phyloP scores from a whole-genome alignment of 2,888 invertebrate species.

The Helleia helle region DNA sequence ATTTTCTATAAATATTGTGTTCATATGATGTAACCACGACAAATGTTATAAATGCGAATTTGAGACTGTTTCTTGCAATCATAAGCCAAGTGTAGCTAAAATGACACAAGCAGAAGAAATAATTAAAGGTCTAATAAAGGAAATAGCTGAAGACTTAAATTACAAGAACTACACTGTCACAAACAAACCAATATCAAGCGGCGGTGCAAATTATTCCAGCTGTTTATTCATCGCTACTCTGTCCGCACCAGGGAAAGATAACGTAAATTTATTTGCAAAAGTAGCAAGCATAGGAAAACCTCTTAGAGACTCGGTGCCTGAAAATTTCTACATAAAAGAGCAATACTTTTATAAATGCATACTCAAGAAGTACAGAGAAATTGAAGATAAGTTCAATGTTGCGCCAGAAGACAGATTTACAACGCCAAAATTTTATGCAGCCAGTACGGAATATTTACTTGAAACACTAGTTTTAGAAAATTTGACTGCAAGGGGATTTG shows the following conservation, averaged over 20 bases:
- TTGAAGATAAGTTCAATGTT: slow-evolving; percentile 24
- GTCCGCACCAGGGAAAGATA: slow-evolving; percentile 22
- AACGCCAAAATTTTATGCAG: slow-evolving; percentile 25
- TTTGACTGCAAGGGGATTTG: slow-evolving; percentile 24
- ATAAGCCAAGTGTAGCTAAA: neutral
- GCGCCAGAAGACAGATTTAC: slow-evolving; percentile 24
- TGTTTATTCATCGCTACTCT: slow-evolving; percentile 27
- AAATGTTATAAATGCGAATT: too few relatives aligned
- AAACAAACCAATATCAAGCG: slow-evolving; percentile 27
- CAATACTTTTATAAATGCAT: slow-evolving; percentile 23
- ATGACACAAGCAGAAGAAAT: slow-evolving; percentile 12
- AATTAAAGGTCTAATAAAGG: slow-evolving; percentile 24
- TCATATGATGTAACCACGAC: too few relatives aligned
- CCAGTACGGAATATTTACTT: slow-evolving; percentile 15
- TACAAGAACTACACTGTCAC: slow-evolving; percentile 25
- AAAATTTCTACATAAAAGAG: slow-evolving; percentile 22
- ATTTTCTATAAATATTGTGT: too few relatives aligned
- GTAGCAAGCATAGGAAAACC: slow-evolving; percentile 17
- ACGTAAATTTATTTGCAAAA: slow-evolving; percentile 21
- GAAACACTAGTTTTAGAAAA: slow-evolving; percentile 30
- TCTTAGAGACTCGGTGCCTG: slow-evolving; percentile 13
- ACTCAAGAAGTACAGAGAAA: slow-evolving; percentile 17
- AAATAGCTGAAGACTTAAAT: slow-evolving; percentile 27
- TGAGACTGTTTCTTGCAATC: too few relatives aligned
- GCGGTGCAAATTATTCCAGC: slow-evolving; percentile 38